A percentile compares a stretch with the other conserved stretches of the same genome.
Evolutionary conservation across 2,888 invertebrate species (phyloP).

Genomic region (Pollenia angustigena): DNA sequence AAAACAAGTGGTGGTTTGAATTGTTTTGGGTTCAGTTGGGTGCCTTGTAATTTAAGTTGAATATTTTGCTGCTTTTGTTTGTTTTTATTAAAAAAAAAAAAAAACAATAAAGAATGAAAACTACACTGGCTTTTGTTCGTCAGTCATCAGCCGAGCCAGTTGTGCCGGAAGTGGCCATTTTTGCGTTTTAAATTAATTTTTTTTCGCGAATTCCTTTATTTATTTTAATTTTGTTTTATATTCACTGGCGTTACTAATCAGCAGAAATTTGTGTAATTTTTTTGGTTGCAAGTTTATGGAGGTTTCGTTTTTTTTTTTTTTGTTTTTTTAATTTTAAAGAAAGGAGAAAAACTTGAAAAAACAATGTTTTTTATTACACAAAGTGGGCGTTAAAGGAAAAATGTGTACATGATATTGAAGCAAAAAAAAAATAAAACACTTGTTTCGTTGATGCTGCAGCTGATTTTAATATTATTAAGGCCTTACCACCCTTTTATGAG

Average conservation of each 20-base stretch:
- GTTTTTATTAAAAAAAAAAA: conserved; percentile 67
- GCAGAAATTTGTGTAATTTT: conserved; percentile 75
- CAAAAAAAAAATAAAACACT: conserved; percentile 8
- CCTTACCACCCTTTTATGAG: conserved; percentile 74
- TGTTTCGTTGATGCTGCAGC: conserved; percentile 29
- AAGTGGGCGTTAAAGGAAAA: conserved; percentile 58
- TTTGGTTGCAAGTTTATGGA: conserved; percentile 60
- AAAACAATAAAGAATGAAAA: conserved; percentile 10
- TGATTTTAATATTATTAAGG: conserved; percentile 52
- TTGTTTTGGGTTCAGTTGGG: conserved; percentile 51
- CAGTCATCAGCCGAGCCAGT: conserved; percentile 59
- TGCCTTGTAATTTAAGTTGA: conserved; percentile 64
- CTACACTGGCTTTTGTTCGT: conserved; percentile 59
- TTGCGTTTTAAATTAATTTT: conserved; percentile 78
- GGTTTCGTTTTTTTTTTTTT: conserved; percentile 24
- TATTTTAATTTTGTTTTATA: conserved; percentile 47
- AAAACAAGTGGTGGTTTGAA: conserved; percentile 65
- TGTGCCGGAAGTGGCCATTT: conserved; percentile 78
- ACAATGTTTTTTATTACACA: conserved; percentile 45
- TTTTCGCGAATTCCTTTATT: conserved; percentile 67
- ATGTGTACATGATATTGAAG: conserved; percentile 52
- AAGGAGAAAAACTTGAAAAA: conserved; percentile 25
- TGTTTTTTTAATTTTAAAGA: not conserved
- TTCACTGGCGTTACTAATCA: conserved; percentile 74
- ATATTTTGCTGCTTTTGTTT: conserved; percentile 61